Base-by-base conservation (phyloP, 2,797 vertebrate species). In the Cheirogaleus major region DNA sequence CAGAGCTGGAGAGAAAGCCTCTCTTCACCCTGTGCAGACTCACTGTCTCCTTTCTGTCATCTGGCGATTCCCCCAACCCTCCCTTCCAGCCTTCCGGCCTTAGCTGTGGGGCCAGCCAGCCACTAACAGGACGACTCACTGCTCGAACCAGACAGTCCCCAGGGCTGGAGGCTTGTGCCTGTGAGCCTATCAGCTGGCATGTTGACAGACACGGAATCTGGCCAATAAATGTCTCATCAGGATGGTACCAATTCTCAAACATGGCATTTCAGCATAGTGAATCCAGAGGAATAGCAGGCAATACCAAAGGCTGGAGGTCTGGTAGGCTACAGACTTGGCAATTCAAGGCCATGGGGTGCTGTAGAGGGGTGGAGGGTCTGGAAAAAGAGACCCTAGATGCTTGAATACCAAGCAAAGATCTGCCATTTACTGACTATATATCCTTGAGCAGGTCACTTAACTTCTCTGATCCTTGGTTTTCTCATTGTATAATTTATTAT, bases 81-180 rank as follows among this genome's bases (percentile, higher is more conserved):
- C 93, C 96, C 94, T 92, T 96, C 79, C 69, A 95, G 96, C 78
- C 97, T 98, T 97, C 96, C 96, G 89, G 97, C 93, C 96, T 97
- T 96, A 96, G 97, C 96, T 94, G 83, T 65, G 80, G 97, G 97
- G 95, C 96, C 94, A 97, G 97, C 97, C 97, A 97, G 95, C 91
- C 78, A 78, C 92, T 96, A 96, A 94, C 95, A 97, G 97, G 96
- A 95, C 2, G 76, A 95, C 96, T 96, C 61, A 38, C 45, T 84
- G 94, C 96, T 97, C 79, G 7, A 91, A 97, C 95, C 97, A 98
- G 97, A 98, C 97, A 98, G 97, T 97, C 97, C 97, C 97, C 93
- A 94, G 97, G 97, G 97, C 84, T 97, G 93, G 95, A 97, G 97
- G 96, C 95, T 92, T 97, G 93, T 81, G 97, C 95, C 96, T 97